Conservation (phyloP, 2,888 invertebrate genomes). For the Meghimatium bilineatum region DNA sequence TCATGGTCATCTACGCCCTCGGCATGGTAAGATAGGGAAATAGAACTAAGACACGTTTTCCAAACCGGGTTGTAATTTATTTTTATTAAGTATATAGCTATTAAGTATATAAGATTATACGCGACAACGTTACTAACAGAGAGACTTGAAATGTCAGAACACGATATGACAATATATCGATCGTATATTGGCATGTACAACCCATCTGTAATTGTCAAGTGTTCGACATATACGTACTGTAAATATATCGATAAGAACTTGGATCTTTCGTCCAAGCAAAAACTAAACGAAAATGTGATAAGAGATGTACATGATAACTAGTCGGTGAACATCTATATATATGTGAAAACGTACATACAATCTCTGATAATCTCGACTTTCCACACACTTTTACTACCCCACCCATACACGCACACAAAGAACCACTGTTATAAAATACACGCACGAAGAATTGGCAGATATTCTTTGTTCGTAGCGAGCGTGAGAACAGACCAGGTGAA, state of each 20-base stretch:
- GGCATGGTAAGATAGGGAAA: too few relatives aligned
- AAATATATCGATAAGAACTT: background rate
- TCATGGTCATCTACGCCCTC: too few relatives aligned
- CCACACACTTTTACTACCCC: background rate
- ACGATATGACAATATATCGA: background rate
- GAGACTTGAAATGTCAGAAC: background rate
- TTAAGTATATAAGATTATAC: background rate
- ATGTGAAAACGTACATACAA: background rate
- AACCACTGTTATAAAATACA: conserved; percentile 1
- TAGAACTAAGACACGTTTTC: too few relatives aligned
- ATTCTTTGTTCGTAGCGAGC: background rate
- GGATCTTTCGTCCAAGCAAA: background rate
- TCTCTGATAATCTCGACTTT: background rate
- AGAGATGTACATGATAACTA: background rate
- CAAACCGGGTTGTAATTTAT: too few relatives aligned
- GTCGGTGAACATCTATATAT: background rate
- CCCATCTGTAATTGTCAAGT: background rate
- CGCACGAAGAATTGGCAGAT: background rate
- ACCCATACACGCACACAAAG: background rate
- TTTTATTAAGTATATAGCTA: too few relatives aligned
- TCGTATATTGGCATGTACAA: background rate
- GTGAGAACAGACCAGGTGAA: background rate
- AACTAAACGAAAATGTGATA: background rate
- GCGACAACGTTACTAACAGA: background rate
- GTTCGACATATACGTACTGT: background rate